A percentile compares a stretch with the other conserved stretches of the same genome.
Conservation (phyloP, 1,140 invertebrate species). For the Agrypnia vestita region DNA sequence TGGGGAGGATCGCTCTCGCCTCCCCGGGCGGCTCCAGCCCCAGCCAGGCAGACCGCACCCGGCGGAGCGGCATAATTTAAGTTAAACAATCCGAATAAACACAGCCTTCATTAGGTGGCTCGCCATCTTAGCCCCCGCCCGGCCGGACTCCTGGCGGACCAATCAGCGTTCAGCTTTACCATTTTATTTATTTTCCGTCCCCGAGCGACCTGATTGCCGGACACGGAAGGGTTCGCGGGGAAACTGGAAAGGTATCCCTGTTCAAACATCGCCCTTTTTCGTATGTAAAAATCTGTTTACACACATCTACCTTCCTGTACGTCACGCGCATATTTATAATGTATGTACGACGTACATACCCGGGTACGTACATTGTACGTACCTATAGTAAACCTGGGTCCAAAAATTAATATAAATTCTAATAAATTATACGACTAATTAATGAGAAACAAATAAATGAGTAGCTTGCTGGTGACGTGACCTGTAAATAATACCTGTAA, state of each 20-base stretch:
- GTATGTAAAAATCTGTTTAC: slow-evolving; percentile 24
- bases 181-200: slow-evolving; percentile 71
- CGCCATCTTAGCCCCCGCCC: slow-evolving; percentile 42
- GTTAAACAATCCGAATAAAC: slow-evolving; percentile 50
- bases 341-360: no score
- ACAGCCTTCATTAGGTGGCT: slow-evolving; percentile 50
- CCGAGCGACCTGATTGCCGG: slow-evolving; percentile 70
- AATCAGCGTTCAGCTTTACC: slow-evolving; percentile 68
- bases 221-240: slow-evolving; percentile 47
- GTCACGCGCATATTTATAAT: no score
- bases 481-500: no score
- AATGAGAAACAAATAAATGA: no score
- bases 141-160: slow-evolving; percentile 56
- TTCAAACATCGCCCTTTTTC: slow-evolving; percentile 26
- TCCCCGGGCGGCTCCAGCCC: background rate
- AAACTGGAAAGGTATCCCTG: slow-evolving; percentile 36
- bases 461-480: no score
- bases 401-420: no score
- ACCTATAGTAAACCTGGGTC: no score
- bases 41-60: background rate
- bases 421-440: no score
- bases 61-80: slow-evolving; percentile 44
- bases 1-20: background rate
- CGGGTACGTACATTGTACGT: no score
- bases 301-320: background rate